A percentile compares a stretch with the other conserved stretches of the same genome.
phyloP scores from a whole-genome alignment of 2,888 invertebrate genomes.

The Ctena decussata region DNA sequence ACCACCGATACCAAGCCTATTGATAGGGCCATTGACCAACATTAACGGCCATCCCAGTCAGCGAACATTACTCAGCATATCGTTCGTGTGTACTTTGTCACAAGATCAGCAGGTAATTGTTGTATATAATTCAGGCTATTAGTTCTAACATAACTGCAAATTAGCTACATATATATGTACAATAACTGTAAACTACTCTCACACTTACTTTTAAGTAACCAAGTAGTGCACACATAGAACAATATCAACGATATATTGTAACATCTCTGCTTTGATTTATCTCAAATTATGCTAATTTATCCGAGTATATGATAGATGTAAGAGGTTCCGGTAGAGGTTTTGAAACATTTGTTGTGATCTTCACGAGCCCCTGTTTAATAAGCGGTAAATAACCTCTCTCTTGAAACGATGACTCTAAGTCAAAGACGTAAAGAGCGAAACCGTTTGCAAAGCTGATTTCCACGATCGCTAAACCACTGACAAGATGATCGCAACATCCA shows the following conservation, averaged over 20 bases:
- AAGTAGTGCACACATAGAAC: no score
- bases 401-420: conserved; percentile 27
- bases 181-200: no score
- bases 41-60: no score
- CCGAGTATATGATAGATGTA: conserved; percentile 30
- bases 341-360: conserved; percentile 17
- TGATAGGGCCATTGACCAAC: no score
- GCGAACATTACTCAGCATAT: no score
- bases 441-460: conserved; percentile 22
- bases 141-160: no score
- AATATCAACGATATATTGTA: neutral
- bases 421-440: conserved; percentile 26
- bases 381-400: conserved; percentile 18
- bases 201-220: no score
- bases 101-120: no score
- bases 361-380: conserved; percentile 31
- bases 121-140: no score
- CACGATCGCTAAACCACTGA: conserved; percentile 19
- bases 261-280: conserved; percentile 24
- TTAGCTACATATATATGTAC: no score
- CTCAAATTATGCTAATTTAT: conserved; percentile 22
- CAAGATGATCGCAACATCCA: neutral
- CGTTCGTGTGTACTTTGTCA: no score
- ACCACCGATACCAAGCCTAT: no score
- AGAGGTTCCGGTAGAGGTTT: conserved; percentile 7